Base-by-base conservation (phyloP, 2,113 vertebrate species). In the Prionailurus bengalensis region DNA sequence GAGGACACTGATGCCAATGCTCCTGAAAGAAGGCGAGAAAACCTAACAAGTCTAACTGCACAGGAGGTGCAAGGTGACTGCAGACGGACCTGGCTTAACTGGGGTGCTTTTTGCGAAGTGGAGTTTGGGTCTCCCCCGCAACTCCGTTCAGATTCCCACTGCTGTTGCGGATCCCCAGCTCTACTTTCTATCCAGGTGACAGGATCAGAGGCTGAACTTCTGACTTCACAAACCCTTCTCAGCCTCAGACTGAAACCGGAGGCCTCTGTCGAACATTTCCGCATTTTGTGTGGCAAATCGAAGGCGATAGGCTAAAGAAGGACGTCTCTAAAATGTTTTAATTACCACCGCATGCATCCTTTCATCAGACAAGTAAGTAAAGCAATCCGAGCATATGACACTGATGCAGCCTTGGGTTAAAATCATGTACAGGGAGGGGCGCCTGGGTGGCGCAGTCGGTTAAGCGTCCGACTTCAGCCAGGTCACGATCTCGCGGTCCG, bases 171-270 rank as follows among this genome's bases (percentile, higher is more conserved):
- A 74, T 58, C 12, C 53, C 66, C 15, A 33, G 79, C 66, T 73
- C 95, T 68, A 33, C 39, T 83, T 97, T 97, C 78, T 65, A 45
- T 33, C 6, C 2, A 70, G 53, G 55, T 63, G 95, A 86, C 39
- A 25, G 78, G 70, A 51, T 45, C 78, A 39, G 96, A 86, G 97
- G 82, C 61, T 96, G 85, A 97, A 94, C 48, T 85, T 95, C 68
- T 95, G 95, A 97, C 61, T 85, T 0, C 39, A 0, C 2, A 92
- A 71, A 78, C 66, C 82, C 82, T 87, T 84, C 48, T 7, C 6
- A 80, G 63, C 61, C 15, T 82, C 80, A 53, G 71, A 97, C 85
- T 86, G 95, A 95, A 97, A 97, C 70, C 5, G 48, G 48, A 45
- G 16, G 9, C 48, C 63, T 89, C 29, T 45, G 71, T 45, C 51